Percentiles rank a stretch among this genome's conserved stretches.
Conservation (phyloP, 2,797 vertebrate genomes). For the Ctenochaetus hawaiiensis region DNA sequence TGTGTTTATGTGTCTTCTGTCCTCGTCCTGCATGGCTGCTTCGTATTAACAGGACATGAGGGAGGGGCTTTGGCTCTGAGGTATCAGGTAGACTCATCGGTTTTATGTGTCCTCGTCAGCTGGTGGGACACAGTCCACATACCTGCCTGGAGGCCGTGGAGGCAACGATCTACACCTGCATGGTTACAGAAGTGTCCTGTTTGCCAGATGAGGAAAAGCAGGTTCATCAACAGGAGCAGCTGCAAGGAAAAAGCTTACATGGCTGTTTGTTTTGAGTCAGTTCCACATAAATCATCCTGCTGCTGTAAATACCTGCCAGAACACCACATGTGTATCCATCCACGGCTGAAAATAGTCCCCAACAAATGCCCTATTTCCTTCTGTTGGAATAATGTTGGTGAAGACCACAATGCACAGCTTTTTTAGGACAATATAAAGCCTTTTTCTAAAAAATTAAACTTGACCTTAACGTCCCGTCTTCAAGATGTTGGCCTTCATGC, state of each 20-base stretch:
- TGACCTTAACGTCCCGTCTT: neutral
- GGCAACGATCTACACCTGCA: neutral
- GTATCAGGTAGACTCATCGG: neutral
- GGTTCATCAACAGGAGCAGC: conserved; percentile 3
- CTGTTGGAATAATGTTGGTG: neutral
- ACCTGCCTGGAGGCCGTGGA: neutral
- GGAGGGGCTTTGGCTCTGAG: conserved; percentile 43
- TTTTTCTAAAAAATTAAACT: neutral
- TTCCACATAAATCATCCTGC: neutral
- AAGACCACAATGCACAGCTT: neutral
- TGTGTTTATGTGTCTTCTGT: conserved; percentile 26
- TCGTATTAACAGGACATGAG: conserved; percentile 16
- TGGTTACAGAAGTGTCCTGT: neutral
- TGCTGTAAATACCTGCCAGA: neutral
- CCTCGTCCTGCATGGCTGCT: neutral
- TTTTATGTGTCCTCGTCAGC: conserved; percentile 38
- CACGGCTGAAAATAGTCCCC: neutral
- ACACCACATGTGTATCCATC: neutral
- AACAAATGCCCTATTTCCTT: neutral
- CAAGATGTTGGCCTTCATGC: neutral
- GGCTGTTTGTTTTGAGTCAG: neutral
- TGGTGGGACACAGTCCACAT: conserved; percentile 19
- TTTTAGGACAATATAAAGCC: neutral
- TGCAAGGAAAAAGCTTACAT: neutral
- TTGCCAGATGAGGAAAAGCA: conserved; percentile 5